phyloP scores from a whole-genome alignment of 2,888 invertebrate species.

The Aleiodes leptofemur region DNA sequence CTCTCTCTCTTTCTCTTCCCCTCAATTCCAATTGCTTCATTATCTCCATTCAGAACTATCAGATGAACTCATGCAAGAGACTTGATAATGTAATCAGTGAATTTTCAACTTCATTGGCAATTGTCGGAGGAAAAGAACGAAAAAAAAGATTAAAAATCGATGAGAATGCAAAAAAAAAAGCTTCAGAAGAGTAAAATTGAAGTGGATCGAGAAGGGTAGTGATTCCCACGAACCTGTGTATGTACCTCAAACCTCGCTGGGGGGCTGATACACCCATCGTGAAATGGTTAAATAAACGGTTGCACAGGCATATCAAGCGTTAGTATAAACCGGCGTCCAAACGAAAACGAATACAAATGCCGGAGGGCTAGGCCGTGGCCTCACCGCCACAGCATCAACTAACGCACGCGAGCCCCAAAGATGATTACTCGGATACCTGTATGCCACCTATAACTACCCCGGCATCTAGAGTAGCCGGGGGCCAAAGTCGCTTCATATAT shows the following conservation, averaged over 20 bases:
- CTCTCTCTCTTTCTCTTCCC: no score
- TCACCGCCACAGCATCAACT: conserved; percentile 59
- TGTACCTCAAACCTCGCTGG: conserved; percentile 38
- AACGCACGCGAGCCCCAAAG: conserved; percentile 70
- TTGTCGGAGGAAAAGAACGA: not conserved
- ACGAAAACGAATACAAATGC: conserved; percentile 37
- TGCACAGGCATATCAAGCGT: conserved; percentile 54
- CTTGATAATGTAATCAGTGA: no score
- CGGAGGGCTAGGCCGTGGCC: conserved; percentile 43
- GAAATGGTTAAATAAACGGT: conserved; percentile 72
- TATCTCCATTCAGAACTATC: no score
- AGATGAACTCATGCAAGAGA: no score
- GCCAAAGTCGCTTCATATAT: conserved; percentile 31
- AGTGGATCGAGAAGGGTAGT: conserved; percentile 34
- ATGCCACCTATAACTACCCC: conserved; percentile 45
- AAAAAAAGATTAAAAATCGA: conserved; percentile 1
- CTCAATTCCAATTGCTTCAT: no score
- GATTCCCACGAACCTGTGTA: conserved; percentile 45
- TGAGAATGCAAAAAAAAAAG: conserved; percentile 18
- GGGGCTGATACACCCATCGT: conserved; percentile 44
- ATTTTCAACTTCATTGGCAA: not conserved
- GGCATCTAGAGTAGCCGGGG: conserved; percentile 38
- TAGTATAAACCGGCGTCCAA: conserved; percentile 30
- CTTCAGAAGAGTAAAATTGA: not conserved
- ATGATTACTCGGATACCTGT: conserved; percentile 68